A percentile compares a stretch with the other conserved stretches of the same genome.
phyloP scores from a whole-genome alignment of 2,797 vertebrate species.

The Hippocampus kuda region DNA sequence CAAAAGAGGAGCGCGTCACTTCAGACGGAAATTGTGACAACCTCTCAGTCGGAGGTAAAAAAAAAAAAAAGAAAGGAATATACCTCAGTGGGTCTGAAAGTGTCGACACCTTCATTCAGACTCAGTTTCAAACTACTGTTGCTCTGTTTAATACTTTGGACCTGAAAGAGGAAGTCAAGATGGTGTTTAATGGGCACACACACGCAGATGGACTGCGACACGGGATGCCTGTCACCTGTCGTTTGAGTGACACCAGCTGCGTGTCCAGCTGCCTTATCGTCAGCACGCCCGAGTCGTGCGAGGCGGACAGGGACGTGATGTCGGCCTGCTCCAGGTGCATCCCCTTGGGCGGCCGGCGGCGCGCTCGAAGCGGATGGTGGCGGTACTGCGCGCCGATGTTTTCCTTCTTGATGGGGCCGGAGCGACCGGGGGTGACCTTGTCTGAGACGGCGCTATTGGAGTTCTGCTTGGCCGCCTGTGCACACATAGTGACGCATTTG shows the following conservation, averaged over 20 bases:
- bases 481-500: not conserved
- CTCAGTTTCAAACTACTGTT: constrained; percentile 78
- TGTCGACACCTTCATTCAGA: constrained; percentile 70
- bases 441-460: constrained; percentile 41
- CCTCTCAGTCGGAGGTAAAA: not conserved
- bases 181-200: not conserved
- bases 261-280: constrained; percentile 78
- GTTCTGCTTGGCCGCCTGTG: constrained; percentile 57
- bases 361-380: constrained; percentile 78
- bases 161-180: constrained; percentile 50
- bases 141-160: constrained; percentile 87
- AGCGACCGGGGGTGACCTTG: constrained; percentile 54
- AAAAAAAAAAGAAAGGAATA: not conserved
- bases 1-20: constrained; percentile 9
- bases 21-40: constrained; percentile 7
- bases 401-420: constrained; percentile 75
- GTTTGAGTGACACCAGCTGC: constrained; percentile 83
- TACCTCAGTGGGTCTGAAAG: constrained; percentile 74
- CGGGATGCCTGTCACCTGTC: constrained; percentile 66
- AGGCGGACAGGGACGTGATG: constrained; percentile 72
- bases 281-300: constrained; percentile 72
- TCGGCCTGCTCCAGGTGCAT: constrained; percentile 84
- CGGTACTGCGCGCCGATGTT: constrained; percentile 78
- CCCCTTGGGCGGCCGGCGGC: constrained; percentile 82
- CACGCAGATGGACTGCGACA: not conserved